A percentile compares a stretch with the other conserved stretches of the same genome.
Conservation (phyloP, 2,888 invertebrate species). For the Cosmopolites sordidus region DNA sequence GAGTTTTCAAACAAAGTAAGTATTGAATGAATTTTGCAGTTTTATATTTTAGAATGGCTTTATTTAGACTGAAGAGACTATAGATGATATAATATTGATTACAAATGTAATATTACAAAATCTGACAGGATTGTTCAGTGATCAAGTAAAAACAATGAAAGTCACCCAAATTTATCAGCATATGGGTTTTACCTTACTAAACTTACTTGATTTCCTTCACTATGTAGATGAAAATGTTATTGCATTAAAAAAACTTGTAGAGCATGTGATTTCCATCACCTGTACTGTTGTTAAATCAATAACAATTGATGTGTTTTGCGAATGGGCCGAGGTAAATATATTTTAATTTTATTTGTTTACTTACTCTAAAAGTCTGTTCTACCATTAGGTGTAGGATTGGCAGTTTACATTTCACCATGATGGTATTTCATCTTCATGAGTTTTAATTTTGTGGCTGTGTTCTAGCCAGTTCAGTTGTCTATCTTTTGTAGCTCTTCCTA, state of each 20-base stretch:
- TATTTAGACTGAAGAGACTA: slow-evolving; percentile 33
- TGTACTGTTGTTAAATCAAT: slow-evolving; percentile 36
- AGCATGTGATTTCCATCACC: slow-evolving; percentile 33
- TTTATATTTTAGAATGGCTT: neutral
- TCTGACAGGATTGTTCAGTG: slow-evolving; percentile 32
- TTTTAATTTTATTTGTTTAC: slow-evolving; percentile 3
- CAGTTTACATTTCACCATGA: too few species aligned
- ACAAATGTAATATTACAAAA: slow-evolving; percentile 35
- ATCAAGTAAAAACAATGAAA: slow-evolving; percentile 33
- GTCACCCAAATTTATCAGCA: slow-evolving; percentile 35
- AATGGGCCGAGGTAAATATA: slow-evolving; percentile 43
- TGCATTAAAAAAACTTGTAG: slow-evolving; percentile 31
- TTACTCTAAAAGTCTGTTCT: too few species aligned
- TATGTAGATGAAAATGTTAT: slow-evolving; percentile 28
- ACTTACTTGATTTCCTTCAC: slow-evolving; percentile 37
- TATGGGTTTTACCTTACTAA: slow-evolving; percentile 38
- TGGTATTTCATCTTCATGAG: too few species aligned
- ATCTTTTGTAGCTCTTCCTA: too few species aligned
- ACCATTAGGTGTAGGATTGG: too few species aligned
- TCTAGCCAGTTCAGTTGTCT: too few species aligned
- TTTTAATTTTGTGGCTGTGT: too few species aligned
- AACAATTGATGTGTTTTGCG: slow-evolving; percentile 41
- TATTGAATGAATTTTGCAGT: neutral
- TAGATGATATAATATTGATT: slow-evolving; percentile 31
- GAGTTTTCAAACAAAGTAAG: slow-evolving; percentile 24